Percentiles rank a stretch among this genome's conserved stretches.
Evolutionary conservation across 2,888 invertebrate species (phyloP).

Genomic region (Stenichneumon culpator): DNA sequence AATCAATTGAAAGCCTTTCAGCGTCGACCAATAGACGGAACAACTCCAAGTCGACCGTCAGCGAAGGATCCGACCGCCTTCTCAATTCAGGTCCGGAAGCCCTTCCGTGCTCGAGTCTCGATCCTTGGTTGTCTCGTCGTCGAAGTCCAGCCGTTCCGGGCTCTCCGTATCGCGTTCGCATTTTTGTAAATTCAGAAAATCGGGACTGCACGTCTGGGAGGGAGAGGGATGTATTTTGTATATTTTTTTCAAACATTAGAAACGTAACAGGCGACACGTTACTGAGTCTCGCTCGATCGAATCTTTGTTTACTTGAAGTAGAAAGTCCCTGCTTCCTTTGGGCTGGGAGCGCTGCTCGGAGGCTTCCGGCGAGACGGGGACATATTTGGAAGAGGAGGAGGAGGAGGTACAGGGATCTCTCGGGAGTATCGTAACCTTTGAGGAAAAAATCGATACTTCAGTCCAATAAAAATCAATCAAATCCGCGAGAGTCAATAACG

Average conservation of each 20-base stretch:
- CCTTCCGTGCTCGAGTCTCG: slow-evolving; percentile 73
- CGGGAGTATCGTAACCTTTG: slow-evolving; percentile 68
- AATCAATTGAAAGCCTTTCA: slow-evolving; percentile 22
- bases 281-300: not conserved
- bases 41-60: slow-evolving; percentile 65
- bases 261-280: not conserved
- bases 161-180: slow-evolving; percentile 61
- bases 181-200: slow-evolving; percentile 78
- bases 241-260: not conserved
- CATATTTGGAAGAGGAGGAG: slow-evolving; percentile 55
- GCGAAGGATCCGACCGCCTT: slow-evolving; percentile 50
- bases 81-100: slow-evolving; percentile 78
- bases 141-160: slow-evolving; percentile 57
- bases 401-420: slow-evolving; percentile 64
- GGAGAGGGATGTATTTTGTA: slow-evolving; percentile 47
- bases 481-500: slow-evolving; percentile 55
- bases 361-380: slow-evolving; percentile 53
- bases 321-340: slow-evolving; percentile 51
- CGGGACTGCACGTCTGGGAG: slow-evolving; percentile 76
- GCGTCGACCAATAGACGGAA: slow-evolving; percentile 15
- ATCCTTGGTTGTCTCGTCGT: slow-evolving; percentile 72
- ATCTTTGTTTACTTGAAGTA: slow-evolving; percentile 72
- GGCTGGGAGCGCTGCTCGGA: slow-evolving; percentile 7
- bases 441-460: slow-evolving; percentile 23
- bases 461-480: slow-evolving; percentile 31